phyloP scores from a whole-genome alignment of 2,888 invertebrate species.

The Stenodema calcarata region DNA sequence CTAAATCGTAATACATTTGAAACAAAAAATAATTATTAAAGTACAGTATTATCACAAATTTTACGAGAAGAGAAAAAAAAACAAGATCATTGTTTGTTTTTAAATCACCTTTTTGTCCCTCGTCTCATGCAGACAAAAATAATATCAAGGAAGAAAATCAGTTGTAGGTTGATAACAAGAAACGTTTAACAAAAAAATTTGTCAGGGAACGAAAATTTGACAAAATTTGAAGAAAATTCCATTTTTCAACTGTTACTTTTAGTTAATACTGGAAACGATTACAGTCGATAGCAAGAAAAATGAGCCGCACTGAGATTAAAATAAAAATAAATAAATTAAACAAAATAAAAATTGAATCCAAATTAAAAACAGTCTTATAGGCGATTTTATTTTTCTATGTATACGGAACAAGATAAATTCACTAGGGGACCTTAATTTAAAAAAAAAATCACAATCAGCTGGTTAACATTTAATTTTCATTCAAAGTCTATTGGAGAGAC shows the following conservation, averaged over 20 bases:
- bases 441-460: conserved; percentile 53
- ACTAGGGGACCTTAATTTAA: conserved; percentile 47
- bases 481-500: conserved; percentile 51
- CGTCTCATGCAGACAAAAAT: background rate
- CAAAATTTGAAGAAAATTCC: background rate
- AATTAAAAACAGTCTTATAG: conserved; percentile 41
- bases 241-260: background rate
- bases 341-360: background rate
- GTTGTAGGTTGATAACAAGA: background rate
- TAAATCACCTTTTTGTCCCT: background rate
- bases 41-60: conserved; percentile 30
- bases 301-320: conserved; percentile 11
- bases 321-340: no score
- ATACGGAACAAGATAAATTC: conserved; percentile 27
- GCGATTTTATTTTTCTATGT: conserved; percentile 19
- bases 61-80: background rate
- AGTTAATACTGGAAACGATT: conserved; percentile 42
- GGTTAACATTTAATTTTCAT: conserved; percentile 54
- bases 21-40: conserved; percentile 5
- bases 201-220: conserved; percentile 6
- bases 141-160: background rate
- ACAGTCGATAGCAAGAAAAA: conserved; percentile 27
- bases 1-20: background rate
- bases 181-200: background rate
- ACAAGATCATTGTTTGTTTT: background rate